Percentiles rank a stretch among this genome's conserved stretches.
Conservation (phyloP, 2,113 vertebrate species). For the Ciconia stormi region DNA sequence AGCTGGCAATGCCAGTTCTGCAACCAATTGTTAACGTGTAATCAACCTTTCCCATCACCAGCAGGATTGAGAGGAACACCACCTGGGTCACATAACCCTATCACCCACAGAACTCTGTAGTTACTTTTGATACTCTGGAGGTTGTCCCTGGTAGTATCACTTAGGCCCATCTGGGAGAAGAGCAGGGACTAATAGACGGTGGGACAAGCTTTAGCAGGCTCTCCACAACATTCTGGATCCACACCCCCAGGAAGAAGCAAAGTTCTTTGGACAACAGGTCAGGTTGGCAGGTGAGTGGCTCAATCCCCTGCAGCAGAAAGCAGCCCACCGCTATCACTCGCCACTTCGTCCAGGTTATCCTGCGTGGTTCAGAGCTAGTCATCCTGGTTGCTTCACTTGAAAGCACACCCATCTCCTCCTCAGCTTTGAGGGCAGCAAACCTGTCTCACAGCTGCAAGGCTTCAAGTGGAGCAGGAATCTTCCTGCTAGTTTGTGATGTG, state of each 20-base stretch:
- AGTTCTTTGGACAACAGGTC: background rate
- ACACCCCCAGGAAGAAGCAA: background rate
- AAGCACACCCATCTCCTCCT: background rate
- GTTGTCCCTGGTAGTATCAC: background rate
- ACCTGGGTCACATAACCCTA: background rate
- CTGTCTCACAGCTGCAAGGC: background rate
- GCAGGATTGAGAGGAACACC: background rate
- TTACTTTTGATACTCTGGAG: background rate
- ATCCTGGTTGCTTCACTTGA: background rate
- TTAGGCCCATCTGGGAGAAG: background rate
- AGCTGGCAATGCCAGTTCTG: background rate
- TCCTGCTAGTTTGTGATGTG: background rate
- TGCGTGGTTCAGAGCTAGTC: background rate
- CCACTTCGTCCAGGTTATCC: background rate
- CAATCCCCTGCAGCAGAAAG: background rate
- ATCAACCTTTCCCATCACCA: background rate
- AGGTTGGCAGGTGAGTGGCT: background rate
- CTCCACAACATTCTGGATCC: background rate
- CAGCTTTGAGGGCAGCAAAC: background rate
- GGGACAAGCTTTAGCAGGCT: background rate
- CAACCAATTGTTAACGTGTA: background rate
- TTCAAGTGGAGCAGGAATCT: background rate
- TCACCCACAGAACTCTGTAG: background rate
- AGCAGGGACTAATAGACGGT: background rate
- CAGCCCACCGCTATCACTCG: background rate